Conservation (phyloP, 2,888 invertebrate genomes). For the Acleris sparsana region DNA sequence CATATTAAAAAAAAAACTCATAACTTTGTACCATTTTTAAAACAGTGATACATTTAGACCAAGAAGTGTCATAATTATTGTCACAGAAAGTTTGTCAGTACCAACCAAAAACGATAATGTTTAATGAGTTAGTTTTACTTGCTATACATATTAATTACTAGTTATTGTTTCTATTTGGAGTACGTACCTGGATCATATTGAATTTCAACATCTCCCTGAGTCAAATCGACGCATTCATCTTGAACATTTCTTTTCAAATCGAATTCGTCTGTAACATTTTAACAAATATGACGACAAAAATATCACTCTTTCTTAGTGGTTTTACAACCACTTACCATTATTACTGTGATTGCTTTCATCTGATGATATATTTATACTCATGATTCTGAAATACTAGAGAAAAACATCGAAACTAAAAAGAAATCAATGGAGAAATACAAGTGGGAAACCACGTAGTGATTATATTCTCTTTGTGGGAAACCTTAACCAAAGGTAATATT, state of each 20-base stretch:
- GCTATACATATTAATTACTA: no score
- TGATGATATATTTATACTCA: slow-evolving; percentile 26
- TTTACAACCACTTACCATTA: slow-evolving; percentile 8
- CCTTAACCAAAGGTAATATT: no score
- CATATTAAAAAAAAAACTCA: no score
- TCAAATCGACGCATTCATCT: slow-evolving; percentile 30
- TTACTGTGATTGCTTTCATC: slow-evolving; percentile 26
- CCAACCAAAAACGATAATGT: no score
- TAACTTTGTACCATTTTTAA: no score
- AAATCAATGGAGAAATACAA: background rate
- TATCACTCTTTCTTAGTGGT: background rate
- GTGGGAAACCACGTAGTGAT: no score
- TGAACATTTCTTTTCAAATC: slow-evolving; percentile 5
- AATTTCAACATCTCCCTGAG: slow-evolving; percentile 26
- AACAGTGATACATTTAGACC: no score
- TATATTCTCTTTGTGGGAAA: no score
- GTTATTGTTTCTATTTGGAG: background rate
- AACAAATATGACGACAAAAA: background rate
- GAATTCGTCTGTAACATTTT: slow-evolving; percentile 9
- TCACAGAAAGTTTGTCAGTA: no score
- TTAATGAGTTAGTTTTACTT: no score
- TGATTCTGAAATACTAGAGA: slow-evolving; percentile 1
- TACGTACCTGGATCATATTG: slow-evolving; percentile 23
- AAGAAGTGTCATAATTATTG: no score
- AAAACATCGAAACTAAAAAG: background rate